Evolutionary conservation across 2,797 vertebrate species (phyloP).

Genomic region (Sebastes jordani): DNA sequence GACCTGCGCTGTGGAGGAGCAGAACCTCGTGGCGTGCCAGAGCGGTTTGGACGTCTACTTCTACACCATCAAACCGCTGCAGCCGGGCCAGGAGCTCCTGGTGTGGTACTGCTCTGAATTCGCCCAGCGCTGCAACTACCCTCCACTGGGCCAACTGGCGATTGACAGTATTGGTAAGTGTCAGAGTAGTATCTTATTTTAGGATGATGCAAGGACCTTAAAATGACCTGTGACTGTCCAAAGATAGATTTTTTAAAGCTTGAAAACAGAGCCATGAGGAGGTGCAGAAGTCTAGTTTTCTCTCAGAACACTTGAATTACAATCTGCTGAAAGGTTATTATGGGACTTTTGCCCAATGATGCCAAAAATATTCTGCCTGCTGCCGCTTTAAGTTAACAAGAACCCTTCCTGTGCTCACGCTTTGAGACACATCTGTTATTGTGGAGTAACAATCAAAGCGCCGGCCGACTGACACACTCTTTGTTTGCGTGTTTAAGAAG

Average conservation of each 20-base stretch:
- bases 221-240: no score
- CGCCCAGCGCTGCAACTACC: slow-evolving; percentile 90
- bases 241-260: no score
- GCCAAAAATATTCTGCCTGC: no score
- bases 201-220: not conserved
- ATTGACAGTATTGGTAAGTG: slow-evolving; percentile 87
- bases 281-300: no score
- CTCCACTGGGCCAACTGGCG: slow-evolving; percentile 86
- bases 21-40: slow-evolving; percentile 94
- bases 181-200: not conserved
- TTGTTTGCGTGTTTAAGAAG: slow-evolving; percentile 72
- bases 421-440: slow-evolving; percentile 45
- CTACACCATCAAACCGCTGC: slow-evolving; percentile 91
- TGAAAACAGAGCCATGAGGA: no score
- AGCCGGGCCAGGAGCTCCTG: slow-evolving; percentile 91
- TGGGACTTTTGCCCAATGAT: no score
- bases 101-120: slow-evolving; percentile 95
- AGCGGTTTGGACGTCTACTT: slow-evolving; percentile 93
- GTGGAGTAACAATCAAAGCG: slow-evolving; percentile 46
- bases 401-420: slow-evolving; percentile 8
- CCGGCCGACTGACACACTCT: slow-evolving; percentile 54
- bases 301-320: no score
- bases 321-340: no score
- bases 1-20: slow-evolving; percentile 84
- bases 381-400: not conserved